Evolutionary conservation across 2,113 vertebrate species (phyloP).

Genomic region (Nothoprocta pentlandii): DNA sequence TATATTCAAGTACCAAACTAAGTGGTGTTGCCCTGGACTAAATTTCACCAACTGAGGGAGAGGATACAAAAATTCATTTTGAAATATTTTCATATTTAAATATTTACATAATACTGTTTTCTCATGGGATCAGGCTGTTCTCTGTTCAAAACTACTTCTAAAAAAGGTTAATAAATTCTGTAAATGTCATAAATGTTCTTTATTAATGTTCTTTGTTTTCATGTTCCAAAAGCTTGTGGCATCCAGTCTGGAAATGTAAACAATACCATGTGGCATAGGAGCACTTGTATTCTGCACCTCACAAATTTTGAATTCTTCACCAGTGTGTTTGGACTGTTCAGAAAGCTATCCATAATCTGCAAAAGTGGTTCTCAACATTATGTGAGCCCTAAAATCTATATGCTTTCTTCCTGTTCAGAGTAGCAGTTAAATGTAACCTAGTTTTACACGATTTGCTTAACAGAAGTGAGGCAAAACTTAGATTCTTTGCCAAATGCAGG

Average conservation of each 20-base stretch:
- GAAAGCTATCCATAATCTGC: neutral
- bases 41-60: neutral
- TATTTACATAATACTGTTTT: neutral
- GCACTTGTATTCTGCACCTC: neutral
- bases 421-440: neutral
- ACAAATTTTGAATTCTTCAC: neutral
- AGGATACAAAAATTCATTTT: neutral
- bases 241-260: neutral
- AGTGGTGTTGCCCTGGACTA: neutral
- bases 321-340: accelerated
- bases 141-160: neutral
- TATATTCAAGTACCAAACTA: neutral
- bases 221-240: neutral
- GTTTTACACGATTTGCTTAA: neutral
- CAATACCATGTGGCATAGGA: neutral
- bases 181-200: neutral
- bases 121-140: neutral
- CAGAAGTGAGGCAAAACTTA: neutral
- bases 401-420: neutral
- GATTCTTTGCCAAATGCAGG: neutral
- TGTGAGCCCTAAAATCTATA: neutral
- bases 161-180: constrained; percentile 26
- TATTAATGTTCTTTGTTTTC: constrained; percentile 1
- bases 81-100: neutral
- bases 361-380: neutral